Percentiles rank a stretch among this genome's conserved stretches.
Evolutionary conservation across 2,113 vertebrate species (phyloP).

Genomic region (Mobula birostris): DNA sequence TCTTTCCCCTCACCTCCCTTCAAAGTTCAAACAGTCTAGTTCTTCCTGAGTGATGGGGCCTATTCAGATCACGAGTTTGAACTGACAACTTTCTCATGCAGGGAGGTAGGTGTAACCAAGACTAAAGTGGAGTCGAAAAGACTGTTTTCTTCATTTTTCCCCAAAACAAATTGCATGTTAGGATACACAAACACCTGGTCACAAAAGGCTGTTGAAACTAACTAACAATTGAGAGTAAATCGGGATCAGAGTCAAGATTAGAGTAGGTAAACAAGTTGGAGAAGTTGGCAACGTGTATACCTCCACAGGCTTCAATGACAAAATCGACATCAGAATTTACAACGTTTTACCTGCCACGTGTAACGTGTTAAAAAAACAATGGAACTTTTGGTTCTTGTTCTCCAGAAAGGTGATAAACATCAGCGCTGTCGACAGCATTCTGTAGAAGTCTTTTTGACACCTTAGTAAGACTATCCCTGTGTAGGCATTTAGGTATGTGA

Average conservation of each 20-base stretch:
- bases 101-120: background rate
- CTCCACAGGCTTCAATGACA: background rate
- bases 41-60: background rate
- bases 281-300: background rate
- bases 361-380: conserved; percentile 74
- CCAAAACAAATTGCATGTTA: background rate
- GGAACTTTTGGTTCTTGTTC: conserved; percentile 58
- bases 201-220: background rate
- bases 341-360: conserved; percentile 76
- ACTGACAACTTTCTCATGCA: background rate
- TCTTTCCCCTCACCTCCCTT: background rate
- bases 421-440: conserved; percentile 77
- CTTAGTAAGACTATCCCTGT: conserved; percentile 81
- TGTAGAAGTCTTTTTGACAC: conserved; percentile 71
- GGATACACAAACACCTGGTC: background rate
- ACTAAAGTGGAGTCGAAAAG: background rate
- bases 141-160: background rate
- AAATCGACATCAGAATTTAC: background rate
- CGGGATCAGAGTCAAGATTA: background rate
- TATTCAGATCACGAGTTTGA: background rate
- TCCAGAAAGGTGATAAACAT: conserved; percentile 76
- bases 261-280: background rate
- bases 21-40: background rate
- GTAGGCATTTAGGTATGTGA: conserved; percentile 86
- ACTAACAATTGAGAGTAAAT: background rate